Evolutionary conservation across 2,113 vertebrate species (phyloP).

Genomic region (Leucopsar rothschildi): DNA sequence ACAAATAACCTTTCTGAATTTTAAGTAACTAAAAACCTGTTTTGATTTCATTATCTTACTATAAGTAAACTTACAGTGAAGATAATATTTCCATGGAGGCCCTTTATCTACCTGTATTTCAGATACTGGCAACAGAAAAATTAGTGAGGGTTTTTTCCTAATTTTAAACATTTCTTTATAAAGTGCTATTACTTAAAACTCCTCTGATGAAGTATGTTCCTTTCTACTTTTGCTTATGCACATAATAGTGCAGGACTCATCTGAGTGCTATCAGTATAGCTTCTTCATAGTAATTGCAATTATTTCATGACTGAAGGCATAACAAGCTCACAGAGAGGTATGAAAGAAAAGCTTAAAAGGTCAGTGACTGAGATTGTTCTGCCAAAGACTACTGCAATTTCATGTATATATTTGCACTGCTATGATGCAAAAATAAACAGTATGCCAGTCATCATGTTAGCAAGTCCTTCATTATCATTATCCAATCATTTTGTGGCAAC

Average conservation of each 20-base stretch:
- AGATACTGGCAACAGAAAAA: not conserved
- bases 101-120: not conserved
- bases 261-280: not conserved
- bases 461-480: not conserved
- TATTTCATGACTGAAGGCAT: not conserved
- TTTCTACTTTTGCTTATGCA: not conserved
- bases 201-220: not conserved
- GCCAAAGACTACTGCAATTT: not conserved
- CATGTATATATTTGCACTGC: not conserved
- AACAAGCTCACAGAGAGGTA: not conserved
- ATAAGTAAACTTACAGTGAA: not conserved
- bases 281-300: not conserved
- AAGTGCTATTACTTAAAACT: not conserved
- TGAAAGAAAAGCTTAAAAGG: not conserved
- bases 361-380: not conserved
- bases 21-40: not conserved
- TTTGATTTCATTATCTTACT: not conserved
- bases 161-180: not conserved
- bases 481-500: not conserved
- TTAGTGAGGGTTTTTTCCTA: rapidly evolving
- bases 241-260: rapidly evolving
- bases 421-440: not conserved
- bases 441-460: not conserved
- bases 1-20: not conserved
- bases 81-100: not conserved